phyloP scores from a whole-genome alignment of 2,888 invertebrate species.

The Callosobruchus maculatus region DNA sequence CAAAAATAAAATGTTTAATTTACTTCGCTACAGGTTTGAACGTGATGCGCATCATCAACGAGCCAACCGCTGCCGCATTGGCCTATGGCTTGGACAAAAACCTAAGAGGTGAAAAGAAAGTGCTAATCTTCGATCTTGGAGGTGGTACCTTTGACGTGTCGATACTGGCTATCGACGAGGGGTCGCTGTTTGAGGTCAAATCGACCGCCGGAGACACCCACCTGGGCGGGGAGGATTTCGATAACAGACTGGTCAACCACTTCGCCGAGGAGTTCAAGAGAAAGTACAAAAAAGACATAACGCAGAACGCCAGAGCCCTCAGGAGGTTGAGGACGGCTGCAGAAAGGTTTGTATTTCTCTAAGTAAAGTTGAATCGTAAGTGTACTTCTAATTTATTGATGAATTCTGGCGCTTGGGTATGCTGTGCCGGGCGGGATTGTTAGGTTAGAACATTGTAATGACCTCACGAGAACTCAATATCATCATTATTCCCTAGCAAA shows the following conservation, averaged over 20 bases:
- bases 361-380: no score
- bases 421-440: no score
- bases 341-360: conserved; percentile 43
- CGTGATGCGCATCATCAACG: conserved; percentile 77
- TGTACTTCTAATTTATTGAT: no score
- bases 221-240: conserved; percentile 70
- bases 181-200: conserved; percentile 76
- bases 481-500: no score
- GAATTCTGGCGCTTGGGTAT: background rate
- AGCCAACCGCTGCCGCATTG: conserved; percentile 51
- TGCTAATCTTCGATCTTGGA: conserved; percentile 65
- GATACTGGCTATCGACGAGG: conserved; percentile 75
- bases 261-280: conserved; percentile 58
- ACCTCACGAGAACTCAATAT: no score
- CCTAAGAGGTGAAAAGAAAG: conserved; percentile 33
- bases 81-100: conserved; percentile 29
- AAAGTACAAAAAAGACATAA: conserved; percentile 51
- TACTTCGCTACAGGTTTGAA: conserved; percentile 59
- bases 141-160: conserved; percentile 77
- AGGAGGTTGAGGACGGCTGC: conserved; percentile 52
- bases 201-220: conserved; percentile 83
- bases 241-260: conserved; percentile 55
- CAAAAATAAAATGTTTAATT: no score
- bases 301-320: conserved; percentile 47
- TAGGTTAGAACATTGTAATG: no score